Conservation (phyloP, 2,888 invertebrate genomes). For the Ctena decussata region DNA sequence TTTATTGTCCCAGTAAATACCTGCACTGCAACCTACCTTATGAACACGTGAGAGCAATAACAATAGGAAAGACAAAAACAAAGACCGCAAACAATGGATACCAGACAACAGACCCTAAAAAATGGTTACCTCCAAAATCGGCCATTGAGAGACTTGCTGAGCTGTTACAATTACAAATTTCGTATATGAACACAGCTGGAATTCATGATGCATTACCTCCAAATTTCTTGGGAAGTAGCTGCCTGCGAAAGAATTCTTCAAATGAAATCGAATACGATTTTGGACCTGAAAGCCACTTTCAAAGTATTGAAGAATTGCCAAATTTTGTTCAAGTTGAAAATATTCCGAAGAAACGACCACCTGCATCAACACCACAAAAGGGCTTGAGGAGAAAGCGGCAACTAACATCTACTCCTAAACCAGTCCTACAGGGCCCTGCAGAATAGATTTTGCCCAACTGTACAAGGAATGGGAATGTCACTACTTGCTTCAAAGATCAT, state of each 20-base stretch:
- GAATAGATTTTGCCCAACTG: no score
- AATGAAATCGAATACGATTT: constrained; percentile 13
- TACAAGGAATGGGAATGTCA: no score
- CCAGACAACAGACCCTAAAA: constrained; percentile 2
- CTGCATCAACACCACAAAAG: constrained; percentile 1
- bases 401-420: constrained; percentile 19
- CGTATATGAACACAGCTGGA: constrained; percentile 7
- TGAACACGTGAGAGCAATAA: not conserved
- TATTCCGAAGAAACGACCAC: not conserved
- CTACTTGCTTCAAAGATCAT: no score
- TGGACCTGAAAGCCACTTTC: constrained; percentile 12
- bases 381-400: constrained; percentile 13
- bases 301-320: not conserved
- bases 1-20: constrained; percentile 1
- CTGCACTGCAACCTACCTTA: not conserved
- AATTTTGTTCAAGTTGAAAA: not conserved
- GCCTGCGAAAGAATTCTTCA: not conserved
- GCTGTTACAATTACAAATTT: not conserved
- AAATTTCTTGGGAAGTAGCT: not conserved
- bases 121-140: constrained; percentile 23
- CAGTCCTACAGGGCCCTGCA: no score
- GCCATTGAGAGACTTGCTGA: not conserved
- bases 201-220: constrained; percentile 6
- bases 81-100: not conserved
- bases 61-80: not conserved